Percentiles rank a stretch among this genome's conserved stretches.
These are phyloP conservation scores for Halcyon senegalensis DNA, from an alignment of 2,113 vertebrate species.

Conservation along the genomic window DNA sequence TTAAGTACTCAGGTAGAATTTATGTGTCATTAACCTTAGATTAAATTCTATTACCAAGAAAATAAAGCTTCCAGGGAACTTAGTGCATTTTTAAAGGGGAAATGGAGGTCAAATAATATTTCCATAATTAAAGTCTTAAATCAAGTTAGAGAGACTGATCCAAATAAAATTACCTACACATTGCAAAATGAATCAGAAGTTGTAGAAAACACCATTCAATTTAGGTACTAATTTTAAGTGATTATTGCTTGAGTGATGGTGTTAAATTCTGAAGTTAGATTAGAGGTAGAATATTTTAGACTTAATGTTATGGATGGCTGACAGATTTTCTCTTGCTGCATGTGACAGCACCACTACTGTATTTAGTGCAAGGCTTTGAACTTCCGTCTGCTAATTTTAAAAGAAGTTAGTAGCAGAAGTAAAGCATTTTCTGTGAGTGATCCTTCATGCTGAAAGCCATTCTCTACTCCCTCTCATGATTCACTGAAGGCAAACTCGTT, in stretches of 20 bases:
- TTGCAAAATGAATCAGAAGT: conserved; percentile 55
- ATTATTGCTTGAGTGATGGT: conserved; percentile 33
- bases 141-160: conserved; percentile 49
- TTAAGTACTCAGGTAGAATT: conserved; percentile 63
- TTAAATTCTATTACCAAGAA: conserved; percentile 66
- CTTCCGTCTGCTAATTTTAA: background rate
- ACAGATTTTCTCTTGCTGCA: background rate
- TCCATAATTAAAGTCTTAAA: conserved; percentile 66
- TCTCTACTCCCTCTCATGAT: conserved; percentile 5
- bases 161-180: conserved; percentile 49
- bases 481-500: background rate
- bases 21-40: conserved; percentile 54
- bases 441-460: background rate
- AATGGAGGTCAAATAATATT: conserved; percentile 57
- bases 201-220: conserved; percentile 41
- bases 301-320: background rate
- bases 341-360: background rate
- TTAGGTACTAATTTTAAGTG: conserved; percentile 45
- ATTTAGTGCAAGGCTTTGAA: background rate
- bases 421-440: conserved; percentile 13
- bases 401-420: background rate
- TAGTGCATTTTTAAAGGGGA: conserved; percentile 52
- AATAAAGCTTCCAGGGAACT: conserved; percentile 26
- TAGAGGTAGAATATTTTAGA: conserved; percentile 27
- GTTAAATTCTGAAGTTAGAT: conserved; percentile 37